Evolutionary conservation across 2,797 vertebrate species (phyloP).

Genomic region (Mus spretus): DNA sequence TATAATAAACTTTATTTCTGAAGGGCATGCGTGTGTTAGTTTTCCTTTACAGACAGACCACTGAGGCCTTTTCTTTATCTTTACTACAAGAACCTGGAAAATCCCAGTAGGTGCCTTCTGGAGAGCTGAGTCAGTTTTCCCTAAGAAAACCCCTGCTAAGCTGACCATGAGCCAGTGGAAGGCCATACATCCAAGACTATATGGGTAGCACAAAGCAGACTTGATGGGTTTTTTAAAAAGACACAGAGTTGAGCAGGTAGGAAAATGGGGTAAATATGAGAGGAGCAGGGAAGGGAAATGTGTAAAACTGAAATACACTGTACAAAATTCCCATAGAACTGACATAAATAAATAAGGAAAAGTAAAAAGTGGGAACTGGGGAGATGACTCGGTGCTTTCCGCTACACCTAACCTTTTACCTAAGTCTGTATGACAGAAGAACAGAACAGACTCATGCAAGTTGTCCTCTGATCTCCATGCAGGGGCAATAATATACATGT

Average conservation of each 20-base stretch:
- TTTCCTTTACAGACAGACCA: not conserved
- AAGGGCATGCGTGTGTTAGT: not conserved
- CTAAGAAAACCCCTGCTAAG: too few relatives aligned
- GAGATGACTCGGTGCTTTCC: not conserved
- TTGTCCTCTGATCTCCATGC: not conserved
- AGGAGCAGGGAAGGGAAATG: not conserved
- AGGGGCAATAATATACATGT: too few relatives aligned
- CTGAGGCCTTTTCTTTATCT: not conserved
- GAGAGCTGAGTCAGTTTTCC: not conserved
- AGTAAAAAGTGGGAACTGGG: not conserved
- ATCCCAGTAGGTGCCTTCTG: not conserved
- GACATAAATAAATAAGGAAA: not conserved
- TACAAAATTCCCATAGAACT: not conserved
- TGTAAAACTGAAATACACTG: not conserved
- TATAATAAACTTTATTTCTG: not conserved
- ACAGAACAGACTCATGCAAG: not conserved
- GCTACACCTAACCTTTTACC: not conserved
- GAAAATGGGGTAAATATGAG: not conserved
- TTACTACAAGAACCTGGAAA: not conserved
- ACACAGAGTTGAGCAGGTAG: not conserved
- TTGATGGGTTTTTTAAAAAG: not conserved
- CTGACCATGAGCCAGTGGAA: not conserved
- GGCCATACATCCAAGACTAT: not conserved
- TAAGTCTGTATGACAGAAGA: not conserved
- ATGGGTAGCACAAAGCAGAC: not conserved